Percentiles rank a stretch among this genome's conserved stretches.
Conservation (phyloP, 2,797 vertebrate species). For the Vespertilio murinus region DNA sequence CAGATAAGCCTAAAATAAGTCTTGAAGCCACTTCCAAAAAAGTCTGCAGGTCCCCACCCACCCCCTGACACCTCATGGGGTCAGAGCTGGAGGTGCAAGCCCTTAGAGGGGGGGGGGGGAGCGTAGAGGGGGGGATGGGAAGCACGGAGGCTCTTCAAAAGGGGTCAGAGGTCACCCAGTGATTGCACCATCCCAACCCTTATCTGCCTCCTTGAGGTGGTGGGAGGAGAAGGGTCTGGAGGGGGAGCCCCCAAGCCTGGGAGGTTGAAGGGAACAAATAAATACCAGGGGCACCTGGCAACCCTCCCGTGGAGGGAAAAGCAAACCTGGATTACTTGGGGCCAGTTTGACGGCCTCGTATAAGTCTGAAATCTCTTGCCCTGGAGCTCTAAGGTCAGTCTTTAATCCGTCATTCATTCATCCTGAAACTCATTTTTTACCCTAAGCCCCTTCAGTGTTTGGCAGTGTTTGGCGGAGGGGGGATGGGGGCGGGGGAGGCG, state of each 20-base stretch:
- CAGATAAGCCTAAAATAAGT: not conserved
- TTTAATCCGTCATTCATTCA: not conserved
- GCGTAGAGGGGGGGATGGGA: not conserved
- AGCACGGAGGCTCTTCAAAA: constrained; percentile 5
- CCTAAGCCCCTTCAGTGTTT: not conserved
- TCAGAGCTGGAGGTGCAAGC: constrained; percentile 20
- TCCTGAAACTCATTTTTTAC: not conserved
- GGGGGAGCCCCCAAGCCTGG: constrained; percentile 72
- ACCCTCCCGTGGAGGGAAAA: not conserved
- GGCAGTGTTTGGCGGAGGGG: not conserved
- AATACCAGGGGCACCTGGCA: constrained; percentile 78
- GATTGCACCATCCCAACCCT: constrained; percentile 76
- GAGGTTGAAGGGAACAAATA: constrained; percentile 74
- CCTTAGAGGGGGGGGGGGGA: not conserved
- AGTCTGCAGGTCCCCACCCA: not conserved
- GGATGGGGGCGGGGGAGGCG: too few relatives aligned
- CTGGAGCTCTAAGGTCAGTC: not conserved
- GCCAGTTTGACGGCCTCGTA: not conserved
- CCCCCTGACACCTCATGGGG: not conserved
- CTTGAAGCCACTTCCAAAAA: constrained; percentile 5
- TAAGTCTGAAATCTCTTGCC: constrained; percentile 3
- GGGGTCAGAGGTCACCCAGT: constrained; percentile 77
- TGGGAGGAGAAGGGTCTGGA: constrained; percentile 56
- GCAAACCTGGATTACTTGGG: not conserved
- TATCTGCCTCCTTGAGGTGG: constrained; percentile 77